These are phyloP conservation scores for Biston stratarius DNA, from an alignment of 2,888 invertebrate species.

Conservation along the genomic window DNA sequence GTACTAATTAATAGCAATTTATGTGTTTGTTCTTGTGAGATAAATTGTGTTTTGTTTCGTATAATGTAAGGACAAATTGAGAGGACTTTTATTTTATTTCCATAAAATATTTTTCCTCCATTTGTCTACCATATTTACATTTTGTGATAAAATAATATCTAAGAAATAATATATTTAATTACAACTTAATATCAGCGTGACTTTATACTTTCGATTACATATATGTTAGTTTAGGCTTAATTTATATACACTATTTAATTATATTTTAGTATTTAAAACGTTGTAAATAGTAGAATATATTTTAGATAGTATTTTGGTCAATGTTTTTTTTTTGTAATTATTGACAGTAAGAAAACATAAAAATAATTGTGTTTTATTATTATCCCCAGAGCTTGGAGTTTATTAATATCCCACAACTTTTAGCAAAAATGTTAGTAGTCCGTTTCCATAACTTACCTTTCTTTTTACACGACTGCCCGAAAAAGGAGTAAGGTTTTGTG, in stretches of 20 bases:
- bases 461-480: too few relatives aligned
- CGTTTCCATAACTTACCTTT: too few relatives aligned
- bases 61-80: conserved; percentile 66
- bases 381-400: background rate
- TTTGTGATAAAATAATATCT: conserved; percentile 66
- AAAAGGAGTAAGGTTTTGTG: too few relatives aligned
- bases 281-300: conserved; percentile 39
- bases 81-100: conserved; percentile 82
- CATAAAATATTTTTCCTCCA: conserved; percentile 81
- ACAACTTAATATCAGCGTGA: background rate
- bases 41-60: background rate
- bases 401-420: background rate
- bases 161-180: conserved; percentile 17
- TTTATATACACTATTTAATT: conserved; percentile 29
- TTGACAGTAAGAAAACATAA: conserved; percentile 16
- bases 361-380: conserved; percentile 13
- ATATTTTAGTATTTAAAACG: conserved; percentile 12
- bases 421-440: too few relatives aligned
- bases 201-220: conserved; percentile 30
- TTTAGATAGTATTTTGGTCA: conserved; percentile 17
- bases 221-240: conserved; percentile 30
- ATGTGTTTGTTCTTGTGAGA: background rate
- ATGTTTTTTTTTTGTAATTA: conserved; percentile 6
- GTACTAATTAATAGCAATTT: background rate
- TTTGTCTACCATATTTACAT: conserved; percentile 64